Percentiles rank a stretch among this genome's conserved stretches.
Evolutionary conservation across 2,888 invertebrate species (phyloP).

Genomic region (Rhagonycha lutea): DNA sequence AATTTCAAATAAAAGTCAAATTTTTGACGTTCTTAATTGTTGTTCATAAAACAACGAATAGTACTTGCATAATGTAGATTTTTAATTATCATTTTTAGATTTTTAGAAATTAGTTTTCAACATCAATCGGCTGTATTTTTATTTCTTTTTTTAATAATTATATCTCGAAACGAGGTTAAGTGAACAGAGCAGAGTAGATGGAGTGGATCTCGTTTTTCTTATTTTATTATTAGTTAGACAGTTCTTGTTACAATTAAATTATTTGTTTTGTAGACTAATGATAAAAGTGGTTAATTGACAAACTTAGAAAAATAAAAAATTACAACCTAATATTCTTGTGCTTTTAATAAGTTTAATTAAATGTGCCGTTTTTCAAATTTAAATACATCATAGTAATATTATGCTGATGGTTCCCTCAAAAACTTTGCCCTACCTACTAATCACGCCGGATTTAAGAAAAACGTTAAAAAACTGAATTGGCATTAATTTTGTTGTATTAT

Average conservation of each 20-base stretch:
- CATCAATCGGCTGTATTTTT: background rate
- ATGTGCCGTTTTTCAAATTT: background rate
- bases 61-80: background rate
- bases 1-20: background rate
- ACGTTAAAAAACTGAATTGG: background rate
- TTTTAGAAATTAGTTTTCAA: background rate
- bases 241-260: background rate
- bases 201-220: background rate
- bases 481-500: background rate
- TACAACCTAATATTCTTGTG: background rate
- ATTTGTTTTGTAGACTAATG: background rate
- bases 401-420: background rate
- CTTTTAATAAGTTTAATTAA: background rate
- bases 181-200: background rate
- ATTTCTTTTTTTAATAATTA: background rate
- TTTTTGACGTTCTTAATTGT: background rate
- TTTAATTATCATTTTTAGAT: background rate
- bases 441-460: background rate
- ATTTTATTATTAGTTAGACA: background rate
- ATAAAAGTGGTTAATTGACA: background rate
- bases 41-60: background rate
- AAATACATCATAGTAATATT: background rate
- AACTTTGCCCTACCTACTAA: background rate
- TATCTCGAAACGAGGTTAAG: background rate
- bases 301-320: background rate